Conservation (phyloP, 2,797 vertebrate genomes). For the Cephalopachus bancanus region DNA sequence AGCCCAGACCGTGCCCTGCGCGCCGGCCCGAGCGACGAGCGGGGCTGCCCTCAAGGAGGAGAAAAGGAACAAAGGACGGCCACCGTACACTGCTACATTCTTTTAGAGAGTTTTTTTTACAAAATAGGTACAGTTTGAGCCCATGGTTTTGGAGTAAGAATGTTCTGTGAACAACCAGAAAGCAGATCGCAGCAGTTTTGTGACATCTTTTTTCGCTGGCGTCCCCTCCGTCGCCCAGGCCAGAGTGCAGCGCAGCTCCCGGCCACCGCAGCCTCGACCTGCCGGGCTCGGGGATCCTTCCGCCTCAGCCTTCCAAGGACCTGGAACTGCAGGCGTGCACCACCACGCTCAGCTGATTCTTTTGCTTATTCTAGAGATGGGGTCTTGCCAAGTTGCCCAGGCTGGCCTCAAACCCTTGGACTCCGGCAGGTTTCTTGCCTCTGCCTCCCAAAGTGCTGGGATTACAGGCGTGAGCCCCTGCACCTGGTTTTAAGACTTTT, state of each 20-base stretch:
- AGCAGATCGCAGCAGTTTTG: not conserved
- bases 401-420: too few species aligned
- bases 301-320: too few species aligned
- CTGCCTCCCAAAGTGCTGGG: too few species aligned
- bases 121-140: not conserved
- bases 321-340: not conserved
- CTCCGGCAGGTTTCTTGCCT: too few species aligned
- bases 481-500: too few species aligned
- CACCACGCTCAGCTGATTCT: too few species aligned
- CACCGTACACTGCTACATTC: not conserved
- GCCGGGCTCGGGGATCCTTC: not conserved
- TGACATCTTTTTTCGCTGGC: not conserved
- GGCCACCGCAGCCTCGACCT: not conserved
- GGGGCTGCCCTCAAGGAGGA: too few species aligned
- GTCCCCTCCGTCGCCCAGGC: not conserved
- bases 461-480: too few species aligned
- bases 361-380: too few species aligned
- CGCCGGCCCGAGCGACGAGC: too few species aligned
- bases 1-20: too few species aligned
- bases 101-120: not conserved
- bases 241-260: not conserved
- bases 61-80: not conserved
- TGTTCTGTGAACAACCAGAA: not conserved
- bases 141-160: not conserved
- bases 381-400: too few species aligned